Percentiles rank a stretch among this genome's conserved stretches.
Conservation (phyloP, 2,888 invertebrate species). For the Caenorhabditis drosophilae region DNA sequence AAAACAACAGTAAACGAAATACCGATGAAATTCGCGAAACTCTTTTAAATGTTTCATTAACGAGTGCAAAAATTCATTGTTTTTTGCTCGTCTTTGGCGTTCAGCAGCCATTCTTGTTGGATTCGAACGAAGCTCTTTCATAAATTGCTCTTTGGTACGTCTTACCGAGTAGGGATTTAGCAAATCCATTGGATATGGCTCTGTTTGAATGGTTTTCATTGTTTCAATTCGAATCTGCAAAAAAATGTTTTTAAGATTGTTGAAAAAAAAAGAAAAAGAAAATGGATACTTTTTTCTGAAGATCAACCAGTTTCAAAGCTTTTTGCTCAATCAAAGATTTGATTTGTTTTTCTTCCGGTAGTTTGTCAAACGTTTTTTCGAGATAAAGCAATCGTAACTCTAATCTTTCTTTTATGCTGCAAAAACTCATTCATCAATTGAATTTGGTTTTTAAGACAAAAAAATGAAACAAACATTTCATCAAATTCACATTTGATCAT, state of each 20-base stretch:
- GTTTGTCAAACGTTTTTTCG: conserved; percentile 80
- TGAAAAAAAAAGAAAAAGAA: not conserved
- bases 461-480: not conserved
- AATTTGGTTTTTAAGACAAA: too few relatives aligned
- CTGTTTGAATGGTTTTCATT: conserved; percentile 81
- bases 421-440: conserved; percentile 1
- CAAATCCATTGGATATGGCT: conserved; percentile 93
- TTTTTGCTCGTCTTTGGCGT: conserved; percentile 90
- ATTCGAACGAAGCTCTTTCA: conserved; percentile 96
- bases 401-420: conserved; percentile 7
- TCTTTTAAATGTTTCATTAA: conserved; percentile 73
- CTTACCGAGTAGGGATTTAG: conserved; percentile 96
- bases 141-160: conserved; percentile 82
- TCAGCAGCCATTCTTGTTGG: conserved; percentile 97
- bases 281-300: conserved; percentile 77
- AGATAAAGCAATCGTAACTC: conserved; percentile 73
- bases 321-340: conserved; percentile 93
- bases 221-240: conserved; percentile 72
- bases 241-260: not conserved
- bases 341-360: conserved; percentile 86
- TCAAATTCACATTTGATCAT: not conserved
- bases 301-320: conserved; percentile 89
- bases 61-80: conserved; percentile 89
- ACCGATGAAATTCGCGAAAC: conserved; percentile 88
- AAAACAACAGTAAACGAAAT: not conserved